phyloP scores from a whole-genome alignment of 2,113 vertebrate species.

The Phylloscopus trochiloides region DNA sequence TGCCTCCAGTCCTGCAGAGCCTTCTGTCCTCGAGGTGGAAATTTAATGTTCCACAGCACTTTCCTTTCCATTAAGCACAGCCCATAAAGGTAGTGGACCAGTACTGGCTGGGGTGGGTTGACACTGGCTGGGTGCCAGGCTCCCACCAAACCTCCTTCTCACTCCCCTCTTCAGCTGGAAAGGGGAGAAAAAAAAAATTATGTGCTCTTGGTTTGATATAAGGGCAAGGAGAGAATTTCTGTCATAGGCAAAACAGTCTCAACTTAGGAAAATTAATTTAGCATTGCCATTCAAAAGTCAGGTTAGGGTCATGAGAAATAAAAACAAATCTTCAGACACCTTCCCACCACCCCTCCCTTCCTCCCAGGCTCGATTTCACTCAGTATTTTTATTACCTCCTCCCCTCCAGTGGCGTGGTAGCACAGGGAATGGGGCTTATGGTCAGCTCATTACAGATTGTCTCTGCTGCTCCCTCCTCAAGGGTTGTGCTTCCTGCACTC shows the following conservation, averaged over 20 bases:
- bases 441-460: neutral
- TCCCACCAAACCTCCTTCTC: neutral
- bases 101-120: neutral
- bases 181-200: neutral
- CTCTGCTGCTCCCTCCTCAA: neutral
- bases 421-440: neutral
- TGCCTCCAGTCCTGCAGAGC: neutral
- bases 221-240: neutral
- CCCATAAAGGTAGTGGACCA: neutral
- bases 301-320: neutral
- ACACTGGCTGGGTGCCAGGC: neutral
- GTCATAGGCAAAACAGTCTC: neutral
- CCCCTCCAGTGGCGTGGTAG: neutral
- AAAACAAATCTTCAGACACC: neutral
- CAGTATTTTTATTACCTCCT: neutral
- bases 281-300: neutral
- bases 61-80: neutral
- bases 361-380: neutral
- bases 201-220: neutral
- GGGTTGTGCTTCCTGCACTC: neutral
- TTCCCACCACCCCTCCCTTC: neutral
- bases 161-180: neutral
- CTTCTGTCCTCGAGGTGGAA: neutral
- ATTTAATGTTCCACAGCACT: neutral
- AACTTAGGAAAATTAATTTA: neutral